A percentile compares a stretch with the other conserved stretches of the same genome.
These are phyloP conservation scores for Cataglyphis rosenhaueri DNA, from an alignment of 2,888 invertebrate genomes.

Conservation along the genomic window DNA sequence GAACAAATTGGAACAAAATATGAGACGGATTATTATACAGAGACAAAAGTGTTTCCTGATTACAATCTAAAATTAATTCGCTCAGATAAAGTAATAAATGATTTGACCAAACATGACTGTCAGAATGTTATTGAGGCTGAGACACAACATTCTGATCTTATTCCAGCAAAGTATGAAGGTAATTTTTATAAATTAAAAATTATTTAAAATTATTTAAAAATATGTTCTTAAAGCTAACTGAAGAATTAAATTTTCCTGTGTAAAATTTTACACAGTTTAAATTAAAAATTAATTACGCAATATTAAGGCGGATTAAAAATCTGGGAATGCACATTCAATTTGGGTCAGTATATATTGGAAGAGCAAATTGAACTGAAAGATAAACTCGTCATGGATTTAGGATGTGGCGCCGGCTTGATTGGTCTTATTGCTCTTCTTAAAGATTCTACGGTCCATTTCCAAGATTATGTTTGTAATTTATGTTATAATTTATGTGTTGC, in stretches of 20 bases:
- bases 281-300: constrained; percentile 5
- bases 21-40: constrained; percentile 66
- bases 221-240: not conserved
- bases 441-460: constrained; percentile 91
- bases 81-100: constrained; percentile 74
- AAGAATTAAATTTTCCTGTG: constrained; percentile 1
- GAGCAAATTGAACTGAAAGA: constrained; percentile 85
- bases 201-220: not conserved
- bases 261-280: not conserved
- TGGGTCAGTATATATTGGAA: constrained; percentile 89
- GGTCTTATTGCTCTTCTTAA: constrained; percentile 92
- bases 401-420: constrained; percentile 96
- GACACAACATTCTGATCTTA: constrained; percentile 90
- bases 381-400: constrained; percentile 93
- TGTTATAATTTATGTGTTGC: not conserved
- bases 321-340: constrained; percentile 97
- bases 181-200: constrained; percentile 17
- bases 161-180: constrained; percentile 94
- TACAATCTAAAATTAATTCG: constrained; percentile 76
- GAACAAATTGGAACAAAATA: constrained; percentile 60
- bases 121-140: constrained; percentile 87
- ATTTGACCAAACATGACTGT: constrained; percentile 81
- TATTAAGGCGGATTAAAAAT: constrained; percentile 95
- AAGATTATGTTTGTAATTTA: constrained; percentile 94
- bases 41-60: constrained; percentile 63